These are phyloP conservation scores for Symphodus melops DNA, from an alignment of 2,113 vertebrate genomes.

Conservation along the genomic window DNA sequence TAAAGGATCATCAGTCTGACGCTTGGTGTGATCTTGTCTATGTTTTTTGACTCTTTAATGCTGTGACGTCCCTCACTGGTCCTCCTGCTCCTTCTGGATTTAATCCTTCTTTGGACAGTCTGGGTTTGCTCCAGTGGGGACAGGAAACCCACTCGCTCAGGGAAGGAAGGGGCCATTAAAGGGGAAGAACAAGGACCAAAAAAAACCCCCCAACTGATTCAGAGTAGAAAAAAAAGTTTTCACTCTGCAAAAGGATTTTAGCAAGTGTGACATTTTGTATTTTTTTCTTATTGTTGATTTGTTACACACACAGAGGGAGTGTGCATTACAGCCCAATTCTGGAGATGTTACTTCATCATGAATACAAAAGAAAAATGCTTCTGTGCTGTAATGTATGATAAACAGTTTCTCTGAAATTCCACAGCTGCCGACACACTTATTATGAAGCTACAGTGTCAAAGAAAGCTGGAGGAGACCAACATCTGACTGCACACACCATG, in stretches of 20 bases:
- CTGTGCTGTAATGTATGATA: conserved; percentile 56
- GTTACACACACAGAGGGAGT: conserved; percentile 9
- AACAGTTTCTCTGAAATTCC: conserved; percentile 63
- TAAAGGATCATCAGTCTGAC: background rate
- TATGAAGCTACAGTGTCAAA: conserved; percentile 55
- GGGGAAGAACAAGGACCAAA: conserved; percentile 41
- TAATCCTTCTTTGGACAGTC: conserved; percentile 62
- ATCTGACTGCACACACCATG: conserved; percentile 45
- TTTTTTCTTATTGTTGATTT: conserved; percentile 41
- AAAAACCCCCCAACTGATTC: conserved; percentile 3
- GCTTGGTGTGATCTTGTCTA: background rate
- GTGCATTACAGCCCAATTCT: conserved; percentile 38
- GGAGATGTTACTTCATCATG: conserved; percentile 34
- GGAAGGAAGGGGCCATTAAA: conserved; percentile 67
- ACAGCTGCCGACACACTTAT: conserved; percentile 58
- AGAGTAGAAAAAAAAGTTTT: conserved; percentile 6
- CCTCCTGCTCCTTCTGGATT: conserved; percentile 55
- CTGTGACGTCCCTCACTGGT: conserved; percentile 31
- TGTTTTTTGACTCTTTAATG: conserved; percentile 1
- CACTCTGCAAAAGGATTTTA: conserved; percentile 1
- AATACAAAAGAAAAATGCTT: conserved; percentile 54
- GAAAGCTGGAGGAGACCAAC: conserved; percentile 43
- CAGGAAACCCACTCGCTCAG: conserved; percentile 72
- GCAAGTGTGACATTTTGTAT: conserved; percentile 36
- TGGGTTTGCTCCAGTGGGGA: conserved; percentile 65